Evolutionary conservation across 2,113 vertebrate species (phyloP), one percentile per base, ranked within the genome.

Genomic region (Arvicanthis niloticus): DNA sequence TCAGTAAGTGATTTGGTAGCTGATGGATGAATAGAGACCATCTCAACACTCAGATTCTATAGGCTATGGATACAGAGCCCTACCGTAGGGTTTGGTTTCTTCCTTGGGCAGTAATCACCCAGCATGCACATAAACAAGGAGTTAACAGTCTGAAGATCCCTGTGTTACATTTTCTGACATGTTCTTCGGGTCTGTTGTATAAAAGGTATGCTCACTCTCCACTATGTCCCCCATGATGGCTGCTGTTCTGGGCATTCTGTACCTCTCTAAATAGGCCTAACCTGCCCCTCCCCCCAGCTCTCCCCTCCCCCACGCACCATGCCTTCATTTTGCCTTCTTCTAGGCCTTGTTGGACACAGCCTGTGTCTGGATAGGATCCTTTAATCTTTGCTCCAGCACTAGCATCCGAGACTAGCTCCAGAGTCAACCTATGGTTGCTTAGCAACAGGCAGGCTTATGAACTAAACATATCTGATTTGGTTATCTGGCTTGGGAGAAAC

Each of bases 401-500:
- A 72, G 53, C 15, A 24, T 48, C 67, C 60, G 60, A 96, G 3
- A 67, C 26, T 51, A 37, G 51, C 77, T 90, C n/a, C 51, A 48
- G 81, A 31, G 21, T 42, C 53, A 42, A 76, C 4, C 13, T 51
- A 53, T 22, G 68, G 31, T 56, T 75, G 51, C 89, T 78, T 67
- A 94, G 42, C 81, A 97, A 77, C 29, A 95, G 76, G 31, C 9
- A 80, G 62, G 77, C 72, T 94, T 77, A 53, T 72, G 67, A 91
- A 92, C 88, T 12, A 70, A 85, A 89, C 26, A 80, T 75, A 81
- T 0, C 81, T 86, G 72, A 40, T 80, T 93, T 16, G 67, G 62
- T 42, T 48, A 48, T 31, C 56, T 13, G 60, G 53, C 40, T 82
- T 60, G 60, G 45, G 89, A 77, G 13, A 68, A 86, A 73, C 65